Evolutionary conservation across 2,888 invertebrate genomes (phyloP).

Genomic region (Tanypteryx hageni): DNA sequence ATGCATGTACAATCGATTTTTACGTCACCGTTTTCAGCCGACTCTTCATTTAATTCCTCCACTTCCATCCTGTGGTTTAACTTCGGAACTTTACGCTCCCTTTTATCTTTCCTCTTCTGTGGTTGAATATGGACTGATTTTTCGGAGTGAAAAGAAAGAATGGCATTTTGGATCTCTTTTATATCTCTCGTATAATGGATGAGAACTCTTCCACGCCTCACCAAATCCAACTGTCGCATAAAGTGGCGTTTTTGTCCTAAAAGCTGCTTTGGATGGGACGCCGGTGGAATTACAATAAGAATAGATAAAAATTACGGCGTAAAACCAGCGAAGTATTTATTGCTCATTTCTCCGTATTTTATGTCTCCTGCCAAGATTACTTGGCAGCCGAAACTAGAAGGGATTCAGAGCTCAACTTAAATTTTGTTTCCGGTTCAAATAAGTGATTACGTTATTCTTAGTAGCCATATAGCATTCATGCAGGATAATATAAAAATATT

Average conservation of each 20-base stretch:
- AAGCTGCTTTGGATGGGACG: background rate
- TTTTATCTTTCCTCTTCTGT: background rate
- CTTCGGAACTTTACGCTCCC: background rate
- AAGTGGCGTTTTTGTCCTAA: constrained; percentile 16
- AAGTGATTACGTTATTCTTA: background rate
- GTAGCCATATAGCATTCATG: no score
- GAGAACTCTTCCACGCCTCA: constrained; percentile 4
- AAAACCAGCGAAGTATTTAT: background rate
- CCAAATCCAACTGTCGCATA: constrained; percentile 32
- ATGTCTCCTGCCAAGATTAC: background rate
- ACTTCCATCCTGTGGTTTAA: background rate
- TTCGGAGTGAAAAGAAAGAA: background rate
- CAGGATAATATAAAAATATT: no score
- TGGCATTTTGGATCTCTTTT: background rate
- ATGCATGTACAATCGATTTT: no score
- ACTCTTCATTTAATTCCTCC: background rate
- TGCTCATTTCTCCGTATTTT: background rate
- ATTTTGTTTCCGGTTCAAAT: background rate
- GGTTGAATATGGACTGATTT: background rate
- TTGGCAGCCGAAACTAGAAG: background rate
- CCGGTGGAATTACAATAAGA: background rate
- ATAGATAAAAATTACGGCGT: constrained; percentile 6
- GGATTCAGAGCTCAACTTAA: background rate
- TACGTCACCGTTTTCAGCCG: no score
- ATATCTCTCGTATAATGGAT: constrained; percentile 32